Base-by-base conservation (phyloP, 2,888 invertebrate genomes). In the Agapostemon virescens region DNA sequence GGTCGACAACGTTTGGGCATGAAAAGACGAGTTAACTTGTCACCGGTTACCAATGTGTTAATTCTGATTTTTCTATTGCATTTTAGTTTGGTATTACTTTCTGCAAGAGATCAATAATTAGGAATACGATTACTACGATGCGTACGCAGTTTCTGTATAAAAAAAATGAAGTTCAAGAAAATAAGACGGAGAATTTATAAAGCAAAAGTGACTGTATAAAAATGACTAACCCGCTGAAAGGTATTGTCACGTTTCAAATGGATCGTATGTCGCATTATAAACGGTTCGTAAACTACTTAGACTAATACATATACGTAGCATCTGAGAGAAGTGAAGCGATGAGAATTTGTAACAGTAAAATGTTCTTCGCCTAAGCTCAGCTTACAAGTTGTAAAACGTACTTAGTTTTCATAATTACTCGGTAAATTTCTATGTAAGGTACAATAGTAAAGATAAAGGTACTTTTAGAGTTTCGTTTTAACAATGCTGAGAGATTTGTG, bases 191-290 rank as follows among this genome's bases (percentile, higher is more conserved):
- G 3, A 7, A 30, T 61, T 58, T 20, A 13, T n/a, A 26, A n/a
- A 4, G 26, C 17, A 23, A 20, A 38, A 23, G 17, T 2, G 42
- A 26, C 9, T 40, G 26, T 30, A 36, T 75, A 69, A 38, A 69
- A 52, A 40, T 36, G 20, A 69, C 69, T 40, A 42, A 4, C 11
- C 26, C 26, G 26, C 9, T 15, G 13, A 64, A 67, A 63, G 52
- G 55, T 40, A 75, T 75, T 13, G 42, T 69, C 64, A 5, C 40
- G 20, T n/a, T 67, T 23, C 38, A 63, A 61, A 68, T 20, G 49
- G 49, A 23, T 17, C 40, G 13, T 68, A 40, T 42, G 61, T 30
- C 61, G 33, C 68, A 74, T 74, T 75, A 77, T 49, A 61, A 74
- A 63, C 68, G 40, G 75, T 64, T 42, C n/a, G n/a, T 45, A 30